phyloP scores from a whole-genome alignment of 2,888 invertebrate genomes.

The Kuschelorhynchus macadamiae region DNA sequence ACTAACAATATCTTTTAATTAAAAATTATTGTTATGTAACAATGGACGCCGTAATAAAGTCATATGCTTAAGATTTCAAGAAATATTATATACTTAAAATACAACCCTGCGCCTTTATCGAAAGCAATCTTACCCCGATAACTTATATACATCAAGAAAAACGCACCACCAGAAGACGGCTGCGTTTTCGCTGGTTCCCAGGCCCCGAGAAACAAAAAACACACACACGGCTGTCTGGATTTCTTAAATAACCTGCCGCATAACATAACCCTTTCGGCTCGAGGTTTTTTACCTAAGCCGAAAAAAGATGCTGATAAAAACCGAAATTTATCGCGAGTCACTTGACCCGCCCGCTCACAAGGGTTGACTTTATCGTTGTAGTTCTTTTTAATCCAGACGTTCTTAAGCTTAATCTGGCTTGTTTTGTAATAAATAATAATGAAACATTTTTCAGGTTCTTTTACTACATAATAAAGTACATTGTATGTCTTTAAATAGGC shows the following conservation, averaged over 20 bases:
- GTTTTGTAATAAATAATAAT: no score
- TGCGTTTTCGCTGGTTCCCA: constrained; percentile 42
- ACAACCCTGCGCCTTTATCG: constrained; percentile 27
- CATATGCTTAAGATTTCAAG: no score
- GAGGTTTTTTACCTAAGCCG: constrained; percentile 26
- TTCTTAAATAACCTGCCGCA: constrained; percentile 37
- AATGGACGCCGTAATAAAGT: no score
- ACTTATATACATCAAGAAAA: constrained; percentile 34
- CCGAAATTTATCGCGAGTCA: constrained; percentile 43
- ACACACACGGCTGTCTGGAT: constrained; percentile 39
- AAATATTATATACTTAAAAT: neutral
- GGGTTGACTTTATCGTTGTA: no score
- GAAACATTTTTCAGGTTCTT: no score
- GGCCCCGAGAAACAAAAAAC: constrained; percentile 39
- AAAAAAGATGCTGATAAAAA: constrained; percentile 31
- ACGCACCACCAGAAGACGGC: constrained; percentile 31
- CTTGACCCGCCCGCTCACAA: constrained; percentile 9
- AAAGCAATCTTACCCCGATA: constrained; percentile 33
- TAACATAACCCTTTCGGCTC: constrained; percentile 35
- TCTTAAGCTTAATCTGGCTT: no score
- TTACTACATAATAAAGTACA: no score
- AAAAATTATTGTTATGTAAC: neutral
- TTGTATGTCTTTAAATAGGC: no score
- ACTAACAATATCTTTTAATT: neutral
- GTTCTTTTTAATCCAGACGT: no score